Percentiles rank a stretch among this genome's conserved stretches.
Evolutionary conservation across 1,140 invertebrate genomes (phyloP).

Genomic region (Tribolium castaneum): DNA sequence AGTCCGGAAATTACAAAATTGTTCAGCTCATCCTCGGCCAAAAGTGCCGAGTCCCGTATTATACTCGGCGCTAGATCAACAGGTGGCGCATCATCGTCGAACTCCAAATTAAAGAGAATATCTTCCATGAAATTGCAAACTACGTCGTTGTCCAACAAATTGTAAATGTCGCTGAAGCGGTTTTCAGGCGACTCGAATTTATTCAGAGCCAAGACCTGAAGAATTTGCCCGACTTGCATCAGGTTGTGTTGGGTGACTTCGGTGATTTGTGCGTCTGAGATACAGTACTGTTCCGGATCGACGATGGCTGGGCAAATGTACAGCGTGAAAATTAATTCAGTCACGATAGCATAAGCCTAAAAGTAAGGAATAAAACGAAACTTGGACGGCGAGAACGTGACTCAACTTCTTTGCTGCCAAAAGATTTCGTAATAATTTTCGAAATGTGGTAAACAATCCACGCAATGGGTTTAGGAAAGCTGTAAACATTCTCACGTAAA

Average conservation of each 20-base stretch:
- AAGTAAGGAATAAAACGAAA: slow-evolving; percentile 13
- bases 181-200: slow-evolving; percentile 83
- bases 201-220: slow-evolving; percentile 90
- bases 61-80: slow-evolving; percentile 72
- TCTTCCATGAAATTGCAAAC: slow-evolving; percentile 80
- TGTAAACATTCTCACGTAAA: slow-evolving; percentile 88
- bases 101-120: slow-evolving; percentile 73
- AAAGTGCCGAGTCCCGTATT: slow-evolving; percentile 72
- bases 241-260: slow-evolving; percentile 92
- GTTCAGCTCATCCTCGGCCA: slow-evolving; percentile 76
- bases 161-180: slow-evolving; percentile 80
- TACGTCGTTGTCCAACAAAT: slow-evolving; percentile 80
- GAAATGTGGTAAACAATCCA: slow-evolving; percentile 84
- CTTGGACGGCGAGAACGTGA: not conserved
- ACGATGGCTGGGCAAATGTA: slow-evolving; percentile 97
- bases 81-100: slow-evolving; percentile 67
- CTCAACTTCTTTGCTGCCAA: slow-evolving; percentile 71
- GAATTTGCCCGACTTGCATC: slow-evolving; percentile 90
- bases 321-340: slow-evolving; percentile 92
- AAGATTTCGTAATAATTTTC: slow-evolving; percentile 75
- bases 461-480: slow-evolving; percentile 88
- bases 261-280: slow-evolving; percentile 93
- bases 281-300: slow-evolving; percentile 96
- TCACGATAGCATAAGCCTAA: slow-evolving; percentile 82
- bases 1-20: slow-evolving; percentile 68